Evolutionary conservation across 2,113 vertebrate species (phyloP).

Genomic region (Stercorarius parasiticus): DNA sequence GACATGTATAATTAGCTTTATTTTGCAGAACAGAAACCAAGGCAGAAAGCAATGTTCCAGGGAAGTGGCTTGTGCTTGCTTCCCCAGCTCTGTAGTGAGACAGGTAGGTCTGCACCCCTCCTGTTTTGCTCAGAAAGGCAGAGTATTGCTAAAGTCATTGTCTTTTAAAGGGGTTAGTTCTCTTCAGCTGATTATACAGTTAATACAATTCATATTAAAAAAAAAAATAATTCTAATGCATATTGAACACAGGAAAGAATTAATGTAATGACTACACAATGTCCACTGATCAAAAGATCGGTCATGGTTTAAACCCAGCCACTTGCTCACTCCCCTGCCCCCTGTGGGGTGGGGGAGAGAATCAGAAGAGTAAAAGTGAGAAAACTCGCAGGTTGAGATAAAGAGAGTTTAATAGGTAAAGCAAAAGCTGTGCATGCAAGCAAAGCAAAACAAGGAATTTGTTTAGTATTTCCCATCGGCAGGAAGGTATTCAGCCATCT

Average conservation of each 20-base stretch:
- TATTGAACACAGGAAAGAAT: not conserved
- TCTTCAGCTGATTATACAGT: not conserved
- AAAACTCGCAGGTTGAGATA: not conserved
- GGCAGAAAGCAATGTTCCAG: not conserved
- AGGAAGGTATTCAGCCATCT: not conserved
- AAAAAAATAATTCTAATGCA: not conserved
- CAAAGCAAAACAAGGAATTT: not conserved
- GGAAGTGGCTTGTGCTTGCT: not conserved
- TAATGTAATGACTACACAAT: not conserved
- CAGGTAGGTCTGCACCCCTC: not conserved
- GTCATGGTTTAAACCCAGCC: not conserved
- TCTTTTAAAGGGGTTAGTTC: not conserved
- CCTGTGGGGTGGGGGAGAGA: not conserved
- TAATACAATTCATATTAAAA: not conserved
- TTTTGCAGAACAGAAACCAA: not conserved
- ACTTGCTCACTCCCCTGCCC: not conserved
- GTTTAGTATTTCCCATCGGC: not conserved
- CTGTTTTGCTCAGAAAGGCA: not conserved
- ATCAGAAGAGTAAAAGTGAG: not conserved
- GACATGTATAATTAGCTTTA: not conserved
- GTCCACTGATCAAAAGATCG: not conserved
- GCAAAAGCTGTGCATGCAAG: not conserved
- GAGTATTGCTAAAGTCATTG: not conserved
- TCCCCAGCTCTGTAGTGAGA: not conserved
- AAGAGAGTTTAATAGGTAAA: not conserved